These are phyloP conservation scores for Vireo altiloquus DNA, from an alignment of 2,113 vertebrate genomes.

Conservation along the genomic window DNA sequence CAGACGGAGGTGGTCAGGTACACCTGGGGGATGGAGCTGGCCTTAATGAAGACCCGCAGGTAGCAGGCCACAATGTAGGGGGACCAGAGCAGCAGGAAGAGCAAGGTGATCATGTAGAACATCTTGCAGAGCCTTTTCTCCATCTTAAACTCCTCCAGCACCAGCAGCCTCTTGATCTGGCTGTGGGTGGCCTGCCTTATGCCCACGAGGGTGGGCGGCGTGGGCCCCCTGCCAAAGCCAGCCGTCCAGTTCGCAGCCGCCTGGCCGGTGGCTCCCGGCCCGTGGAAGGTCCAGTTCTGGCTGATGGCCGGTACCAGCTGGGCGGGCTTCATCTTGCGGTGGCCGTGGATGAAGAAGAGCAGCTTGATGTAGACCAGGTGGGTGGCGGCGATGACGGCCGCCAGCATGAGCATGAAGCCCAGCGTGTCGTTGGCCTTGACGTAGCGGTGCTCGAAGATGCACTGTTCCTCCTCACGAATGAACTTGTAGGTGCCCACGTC, in stretches of 20 bases:
- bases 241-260: slow-evolving; percentile 97
- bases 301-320: slow-evolving; percentile 94
- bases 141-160: slow-evolving; percentile 94
- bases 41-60: slow-evolving; percentile 87
- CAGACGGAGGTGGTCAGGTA: slow-evolving; percentile 92
- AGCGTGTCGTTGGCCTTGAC: slow-evolving; percentile 92
- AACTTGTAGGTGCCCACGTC: slow-evolving; percentile 91
- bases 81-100: slow-evolving; percentile 91
- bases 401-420: slow-evolving; percentile 94
- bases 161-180: slow-evolving; percentile 88
- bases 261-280: slow-evolving; percentile 92
- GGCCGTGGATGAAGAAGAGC: slow-evolving; percentile 94
- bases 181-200: slow-evolving; percentile 87
- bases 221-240: slow-evolving; percentile 92
- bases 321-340: slow-evolving; percentile 96
- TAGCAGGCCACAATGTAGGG: slow-evolving; percentile 94
- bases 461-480: slow-evolving; percentile 91
- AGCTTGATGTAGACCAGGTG: slow-evolving; percentile 93
- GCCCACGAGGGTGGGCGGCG: slow-evolving; percentile 92
- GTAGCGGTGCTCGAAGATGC: slow-evolving; percentile 92
- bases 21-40: slow-evolving; percentile 83
- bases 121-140: slow-evolving; percentile 96
- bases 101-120: slow-evolving; percentile 94
- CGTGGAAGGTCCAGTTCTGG: slow-evolving; percentile 98
- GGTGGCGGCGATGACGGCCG: slow-evolving; percentile 87